Evolutionary conservation across 1,140 invertebrate genomes (phyloP).

Genomic region (Drosophila suzukii): DNA sequence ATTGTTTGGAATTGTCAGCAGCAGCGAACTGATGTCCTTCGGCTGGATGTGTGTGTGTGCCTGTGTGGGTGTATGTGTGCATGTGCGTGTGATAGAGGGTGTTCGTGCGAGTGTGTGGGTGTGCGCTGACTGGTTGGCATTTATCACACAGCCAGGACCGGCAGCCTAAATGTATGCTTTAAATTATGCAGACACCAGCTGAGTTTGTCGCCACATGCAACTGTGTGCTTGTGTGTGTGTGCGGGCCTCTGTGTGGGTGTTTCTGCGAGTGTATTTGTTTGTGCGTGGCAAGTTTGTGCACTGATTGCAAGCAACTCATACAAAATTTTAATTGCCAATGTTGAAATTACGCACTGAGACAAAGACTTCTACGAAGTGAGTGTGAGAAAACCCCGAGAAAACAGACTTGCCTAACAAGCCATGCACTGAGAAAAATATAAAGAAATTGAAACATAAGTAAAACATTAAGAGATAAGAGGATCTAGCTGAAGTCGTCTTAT

Average conservation of each 20-base stretch:
- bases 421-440: background rate
- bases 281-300: constrained; percentile 68
- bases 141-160: constrained; percentile 72
- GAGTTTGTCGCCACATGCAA: constrained; percentile 67
- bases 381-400: constrained; percentile 27
- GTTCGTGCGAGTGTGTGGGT: constrained; percentile 6
- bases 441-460: background rate
- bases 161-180: constrained; percentile 81
- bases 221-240: constrained; percentile 18
- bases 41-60: background rate
- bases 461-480: background rate
- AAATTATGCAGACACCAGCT: constrained; percentile 83
- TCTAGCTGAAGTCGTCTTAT: too few relatives aligned
- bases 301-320: constrained; percentile 82
- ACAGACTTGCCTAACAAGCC: constrained; percentile 62
- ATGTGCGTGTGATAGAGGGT: constrained; percentile 3
- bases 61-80: background rate
- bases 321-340: constrained; percentile 83
- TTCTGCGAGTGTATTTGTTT: constrained; percentile 42
- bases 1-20: constrained; percentile 70
- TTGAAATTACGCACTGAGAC: constrained; percentile 72
- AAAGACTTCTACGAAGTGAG: constrained; percentile 16
- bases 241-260: constrained; percentile 14
- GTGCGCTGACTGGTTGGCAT: constrained; percentile 58
- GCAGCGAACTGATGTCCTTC: constrained; percentile 42